A percentile compares a stretch with the other conserved stretches of the same genome.
Evolutionary conservation across 30 jellyfish, hydroid and myxozoan genomes (phyloP).

Genomic region (Aurelia coerulea): DNA sequence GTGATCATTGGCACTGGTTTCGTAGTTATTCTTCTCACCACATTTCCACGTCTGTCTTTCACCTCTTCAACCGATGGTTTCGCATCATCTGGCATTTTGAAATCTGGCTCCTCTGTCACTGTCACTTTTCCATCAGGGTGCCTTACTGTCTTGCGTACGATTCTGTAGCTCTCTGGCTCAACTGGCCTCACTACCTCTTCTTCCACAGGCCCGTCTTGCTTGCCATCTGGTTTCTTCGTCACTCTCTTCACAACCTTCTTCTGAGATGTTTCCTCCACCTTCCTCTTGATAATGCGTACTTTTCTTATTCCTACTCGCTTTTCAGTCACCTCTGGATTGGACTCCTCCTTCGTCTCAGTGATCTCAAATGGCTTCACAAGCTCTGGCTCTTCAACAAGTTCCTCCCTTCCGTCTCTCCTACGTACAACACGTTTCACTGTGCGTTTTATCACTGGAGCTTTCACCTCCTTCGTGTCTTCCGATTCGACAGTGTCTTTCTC

Average conservation of each 20-base stretch:
- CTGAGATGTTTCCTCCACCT: constrained; percentile 74
- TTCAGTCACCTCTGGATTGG: constrained; percentile 66
- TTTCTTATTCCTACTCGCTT: constrained; percentile 47
- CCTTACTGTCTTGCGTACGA: constrained; percentile 66
- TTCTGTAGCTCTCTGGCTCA: constrained; percentile 64
- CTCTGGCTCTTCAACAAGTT: constrained; percentile 69
- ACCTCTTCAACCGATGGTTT: constrained; percentile 41
- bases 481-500: constrained; percentile 73
- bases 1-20: constrained; percentile 60
- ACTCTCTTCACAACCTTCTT: constrained; percentile 69
- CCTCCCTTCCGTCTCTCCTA: constrained; percentile 72
- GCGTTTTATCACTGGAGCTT: constrained; percentile 45
- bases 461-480: constrained; percentile 61
- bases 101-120: constrained; percentile 74
- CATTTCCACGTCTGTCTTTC: constrained; percentile 53
- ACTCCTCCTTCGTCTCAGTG: constrained; percentile 56
- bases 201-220: constrained; percentile 79
- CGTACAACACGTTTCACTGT: constrained; percentile 53
- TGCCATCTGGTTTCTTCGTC: constrained; percentile 75
- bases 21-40: constrained; percentile 56
- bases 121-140: constrained; percentile 73
- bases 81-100: constrained; percentile 65
- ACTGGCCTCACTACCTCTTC: constrained; percentile 74
- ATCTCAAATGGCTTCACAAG: constrained; percentile 65
- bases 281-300: constrained; percentile 56